phyloP scores from a whole-genome alignment of 2,888 invertebrate genomes.

The Aleiodes alternator region DNA sequence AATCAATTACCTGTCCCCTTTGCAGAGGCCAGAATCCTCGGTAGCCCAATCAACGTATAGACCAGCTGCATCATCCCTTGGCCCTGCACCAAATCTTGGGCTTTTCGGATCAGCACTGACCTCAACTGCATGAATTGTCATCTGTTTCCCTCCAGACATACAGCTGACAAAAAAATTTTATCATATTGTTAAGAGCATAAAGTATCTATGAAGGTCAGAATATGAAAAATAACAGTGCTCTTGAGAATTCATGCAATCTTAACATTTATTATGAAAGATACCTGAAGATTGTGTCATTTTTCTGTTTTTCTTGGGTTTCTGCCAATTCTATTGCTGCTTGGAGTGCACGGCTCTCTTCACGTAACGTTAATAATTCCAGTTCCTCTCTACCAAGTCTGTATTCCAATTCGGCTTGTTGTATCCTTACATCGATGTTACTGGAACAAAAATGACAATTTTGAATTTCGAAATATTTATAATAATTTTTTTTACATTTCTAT shows the following conservation, averaged over 20 bases:
- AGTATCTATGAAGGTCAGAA: neutral
- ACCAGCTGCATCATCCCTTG: conserved; percentile 81
- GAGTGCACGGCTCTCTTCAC: conserved; percentile 89
- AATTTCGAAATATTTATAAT: too few species aligned
- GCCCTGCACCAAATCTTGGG: conserved; percentile 84
- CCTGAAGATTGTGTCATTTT: conserved; percentile 79
- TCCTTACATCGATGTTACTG: conserved; percentile 92
- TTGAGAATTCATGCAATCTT: neutral
- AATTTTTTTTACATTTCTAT: too few species aligned
- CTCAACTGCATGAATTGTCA: conserved; percentile 82
- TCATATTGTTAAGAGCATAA: neutral
- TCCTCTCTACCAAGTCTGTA: conserved; percentile 93
- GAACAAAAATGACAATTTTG: conserved; percentile 23
- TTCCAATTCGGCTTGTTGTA: conserved; percentile 93
- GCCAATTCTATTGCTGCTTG: conserved; percentile 84
- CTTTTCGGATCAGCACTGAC: conserved; percentile 83
- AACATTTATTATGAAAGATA: conserved; percentile 60
- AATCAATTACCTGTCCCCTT: conserved; percentile 82
- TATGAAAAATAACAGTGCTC: neutral
- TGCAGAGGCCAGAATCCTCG: conserved; percentile 84
- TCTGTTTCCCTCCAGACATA: conserved; percentile 75
- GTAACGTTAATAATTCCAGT: conserved; percentile 87
- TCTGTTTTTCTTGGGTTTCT: conserved; percentile 76
- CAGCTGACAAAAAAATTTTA: conserved; percentile 66
- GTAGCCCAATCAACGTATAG: conserved; percentile 89